A percentile compares a stretch with the other conserved stretches of the same genome.
phyloP scores from a whole-genome alignment of 2,797 vertebrate genomes.

The Pangasius sanitwongsei region DNA sequence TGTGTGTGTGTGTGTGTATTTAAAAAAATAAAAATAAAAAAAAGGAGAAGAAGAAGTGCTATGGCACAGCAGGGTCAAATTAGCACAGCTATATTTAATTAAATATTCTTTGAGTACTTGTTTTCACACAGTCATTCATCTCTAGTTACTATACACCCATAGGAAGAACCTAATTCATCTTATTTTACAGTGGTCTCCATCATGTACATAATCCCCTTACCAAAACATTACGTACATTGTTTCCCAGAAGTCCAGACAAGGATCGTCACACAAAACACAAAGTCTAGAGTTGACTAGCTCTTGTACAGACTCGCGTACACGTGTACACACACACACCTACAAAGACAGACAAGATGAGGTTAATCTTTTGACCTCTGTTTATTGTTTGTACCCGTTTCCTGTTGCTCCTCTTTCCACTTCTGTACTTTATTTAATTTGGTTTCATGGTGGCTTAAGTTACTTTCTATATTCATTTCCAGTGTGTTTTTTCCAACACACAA shows the following conservation, averaged over 20 bases:
- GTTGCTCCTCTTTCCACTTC: not conserved
- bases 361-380: constrained; percentile 10
- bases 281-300: constrained; percentile 22
- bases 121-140: constrained; percentile 81
- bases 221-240: constrained; percentile 75
- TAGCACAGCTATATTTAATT: constrained; percentile 78
- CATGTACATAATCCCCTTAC: constrained; percentile 70
- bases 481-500: not conserved
- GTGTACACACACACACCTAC: constrained; percentile 20
- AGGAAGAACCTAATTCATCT: constrained; percentile 71
- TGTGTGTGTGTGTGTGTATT: not conserved
- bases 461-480: not conserved
- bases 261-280: constrained; percentile 70
- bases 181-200: constrained; percentile 62
- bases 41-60: not conserved
- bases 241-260: constrained; percentile 64
- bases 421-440: not conserved
- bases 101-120: constrained; percentile 72
- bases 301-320: not conserved
- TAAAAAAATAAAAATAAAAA: not conserved
- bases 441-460: not conserved
- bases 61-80: constrained; percentile 61
- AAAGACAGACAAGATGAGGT: not conserved
- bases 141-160: constrained; percentile 79
- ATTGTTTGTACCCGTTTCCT: constrained; percentile 2